phyloP scores from a whole-genome alignment of 2,888 invertebrate genomes.

The Agrilus cyanescens region DNA sequence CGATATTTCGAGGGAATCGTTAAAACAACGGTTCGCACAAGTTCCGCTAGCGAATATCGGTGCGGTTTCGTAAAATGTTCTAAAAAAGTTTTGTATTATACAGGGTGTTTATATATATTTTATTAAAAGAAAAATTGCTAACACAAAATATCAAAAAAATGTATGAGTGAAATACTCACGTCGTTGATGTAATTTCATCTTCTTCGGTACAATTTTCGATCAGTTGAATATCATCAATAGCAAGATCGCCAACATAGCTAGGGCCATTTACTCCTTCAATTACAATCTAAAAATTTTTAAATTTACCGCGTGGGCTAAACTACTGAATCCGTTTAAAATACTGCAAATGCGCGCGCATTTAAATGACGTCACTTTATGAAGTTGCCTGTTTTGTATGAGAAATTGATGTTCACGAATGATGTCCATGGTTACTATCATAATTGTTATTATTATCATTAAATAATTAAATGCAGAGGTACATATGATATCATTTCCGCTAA shows the following conservation, averaged over 20 bases:
- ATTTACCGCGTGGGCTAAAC: too few species aligned
- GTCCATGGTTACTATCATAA: too few species aligned
- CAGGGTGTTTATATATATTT: too few species aligned
- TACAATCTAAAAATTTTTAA: constrained; percentile 55
- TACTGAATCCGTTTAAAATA: too few species aligned
- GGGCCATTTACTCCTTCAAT: constrained; percentile 61
- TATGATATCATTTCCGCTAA: not conserved
- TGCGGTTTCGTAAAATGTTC: constrained; percentile 1
- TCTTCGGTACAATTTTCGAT: constrained; percentile 42
- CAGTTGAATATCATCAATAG: constrained; percentile 67
- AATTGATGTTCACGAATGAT: too few species aligned
- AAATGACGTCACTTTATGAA: too few species aligned
- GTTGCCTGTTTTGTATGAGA: not conserved
- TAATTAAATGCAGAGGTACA: not conserved
- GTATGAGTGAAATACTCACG: constrained; percentile 15
- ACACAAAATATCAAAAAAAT: too few species aligned
- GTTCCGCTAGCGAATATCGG: constrained; percentile 33
- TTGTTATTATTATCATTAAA: not conserved
- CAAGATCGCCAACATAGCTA: constrained; percentile 62
- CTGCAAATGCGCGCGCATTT: too few species aligned
- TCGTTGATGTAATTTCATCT: constrained; percentile 9
- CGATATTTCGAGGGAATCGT: constrained; percentile 2
- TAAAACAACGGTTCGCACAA: constrained; percentile 40
- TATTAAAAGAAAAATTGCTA: too few species aligned
- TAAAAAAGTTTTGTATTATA: too few species aligned